Evolutionary conservation across 2,888 invertebrate species (phyloP), one percentile per base, ranked within the genome.

Genomic region (Melinopterus prodromus): DNA sequence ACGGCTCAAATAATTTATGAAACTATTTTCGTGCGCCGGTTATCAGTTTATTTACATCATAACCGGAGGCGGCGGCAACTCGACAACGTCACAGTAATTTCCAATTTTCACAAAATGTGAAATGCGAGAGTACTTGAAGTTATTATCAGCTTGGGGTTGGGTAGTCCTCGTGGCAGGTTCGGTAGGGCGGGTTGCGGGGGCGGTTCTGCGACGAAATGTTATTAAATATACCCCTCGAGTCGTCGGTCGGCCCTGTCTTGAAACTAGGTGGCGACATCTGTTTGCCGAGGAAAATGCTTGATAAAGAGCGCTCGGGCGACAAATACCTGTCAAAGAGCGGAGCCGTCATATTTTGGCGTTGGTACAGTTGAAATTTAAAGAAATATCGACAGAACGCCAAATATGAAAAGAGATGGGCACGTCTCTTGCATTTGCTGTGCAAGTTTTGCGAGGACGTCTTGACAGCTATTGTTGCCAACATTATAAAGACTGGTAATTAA

Each of bases 71-170:
- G 74, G 79, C 77, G 69, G 77, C 79, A 79, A 79, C 77, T 77
- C 77, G 81, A 79, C 78, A 78, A 78, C 78, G 81, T 71, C 78
- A 77, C 76, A 72, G 80, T 81, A 81, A 81, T 82, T 82, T 80
- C 80, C 80, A 78, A 81, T 83, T 82, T 82, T 80, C 79, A 78
- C 78, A 77, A 82, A 82, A 83, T 82, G 80, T 74, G 74, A 74
- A 74, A 74, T 74, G 74, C 74, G 74, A 35, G 36, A 37, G 74
- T 35, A 74, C 36, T 74, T 37, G 74, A 74, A 74, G 37, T 74
- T 74, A 37, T 74, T 74, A 74, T 74, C 74, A 35, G 71, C 71
- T 35, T 16, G n/a, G 37, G 36, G 37, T n/a, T 36, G 37, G 74
- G 35, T 35, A 35, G 74, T 74, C 35, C 6, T 71, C 16, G 71